Evolutionary conservation across 2,888 invertebrate genomes (phyloP).

Genomic region (Drosophila kuntzei): DNA sequence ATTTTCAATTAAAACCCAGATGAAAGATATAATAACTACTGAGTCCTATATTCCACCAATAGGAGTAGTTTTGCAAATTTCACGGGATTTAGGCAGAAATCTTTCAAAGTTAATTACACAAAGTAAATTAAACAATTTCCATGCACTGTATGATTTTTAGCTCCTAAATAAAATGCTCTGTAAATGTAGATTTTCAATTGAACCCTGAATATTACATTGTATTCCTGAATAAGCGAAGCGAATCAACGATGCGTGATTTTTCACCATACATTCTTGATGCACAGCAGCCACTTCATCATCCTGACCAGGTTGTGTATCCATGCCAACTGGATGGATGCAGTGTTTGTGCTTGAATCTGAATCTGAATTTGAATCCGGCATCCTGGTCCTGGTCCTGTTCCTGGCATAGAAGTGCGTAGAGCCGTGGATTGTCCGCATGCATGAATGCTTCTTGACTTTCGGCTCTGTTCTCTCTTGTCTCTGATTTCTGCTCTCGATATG

Average conservation of each 20-base stretch:
- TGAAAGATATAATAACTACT: too few relatives aligned
- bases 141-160: not conserved
- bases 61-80: too few relatives aligned
- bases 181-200: constrained; percentile 18
- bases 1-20: constrained; percentile 31
- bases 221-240: constrained; percentile 25
- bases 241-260: constrained; percentile 46
- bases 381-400: constrained; percentile 22
- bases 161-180: not conserved
- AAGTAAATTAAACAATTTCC: too few relatives aligned
- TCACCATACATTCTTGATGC: constrained; percentile 29
- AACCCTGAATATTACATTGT: constrained; percentile 47
- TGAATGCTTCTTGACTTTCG: constrained; percentile 65
- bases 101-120: not conserved
- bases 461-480: constrained; percentile 19
- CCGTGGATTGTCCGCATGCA: constrained; percentile 66
- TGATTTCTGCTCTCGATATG: constrained; percentile 70
- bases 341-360: constrained; percentile 16
- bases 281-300: not conserved
- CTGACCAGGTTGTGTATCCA: constrained; percentile 18
- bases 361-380: constrained; percentile 9
- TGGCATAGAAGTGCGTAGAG: constrained; percentile 64
- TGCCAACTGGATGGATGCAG: constrained; percentile 34
- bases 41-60: too few relatives aligned
- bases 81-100: not conserved